phyloP scores from a whole-genome alignment of 1,140 invertebrate species.

The Rhyzopertha dominica region DNA sequence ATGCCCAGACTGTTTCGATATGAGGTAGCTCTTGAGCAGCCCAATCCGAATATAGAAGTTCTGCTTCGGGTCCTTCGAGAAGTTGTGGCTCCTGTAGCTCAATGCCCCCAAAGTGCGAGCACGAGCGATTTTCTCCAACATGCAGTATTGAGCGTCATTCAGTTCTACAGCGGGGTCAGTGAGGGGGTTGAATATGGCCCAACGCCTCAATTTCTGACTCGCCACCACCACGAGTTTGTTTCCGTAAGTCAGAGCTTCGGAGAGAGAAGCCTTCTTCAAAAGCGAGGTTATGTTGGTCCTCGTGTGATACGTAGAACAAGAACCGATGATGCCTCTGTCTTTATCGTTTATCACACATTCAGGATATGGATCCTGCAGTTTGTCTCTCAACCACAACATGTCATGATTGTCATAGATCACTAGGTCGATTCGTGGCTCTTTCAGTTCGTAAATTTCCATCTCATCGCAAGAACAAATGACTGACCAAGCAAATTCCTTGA shows the following conservation, averaged over 20 bases:
- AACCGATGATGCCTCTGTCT: conserved; percentile 58
- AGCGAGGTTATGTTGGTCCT: conserved; percentile 20
- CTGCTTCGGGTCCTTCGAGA: too few species aligned
- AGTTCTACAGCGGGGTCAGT: conserved; percentile 53
- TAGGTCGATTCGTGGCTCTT: conserved; percentile 7
- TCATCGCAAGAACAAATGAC: conserved; percentile 11
- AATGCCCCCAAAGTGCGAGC: conserved; percentile 64
- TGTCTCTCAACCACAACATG: conserved; percentile 11
- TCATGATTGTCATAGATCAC: conserved; percentile 10
- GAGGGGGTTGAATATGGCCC: conserved; percentile 52
- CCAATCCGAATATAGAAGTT: too few species aligned
- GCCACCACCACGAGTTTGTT: conserved; percentile 68
- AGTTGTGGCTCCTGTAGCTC: too few species aligned
- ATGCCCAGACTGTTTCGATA: too few species aligned
- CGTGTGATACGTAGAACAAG: conserved; percentile 60
- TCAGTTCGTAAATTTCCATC: conserved; percentile 11
- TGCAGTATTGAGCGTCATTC: conserved; percentile 59
- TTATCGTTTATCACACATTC: conserved; percentile 3
- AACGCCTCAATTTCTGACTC: conserved; percentile 55
- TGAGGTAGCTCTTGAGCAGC: too few species aligned
- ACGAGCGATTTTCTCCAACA: conserved; percentile 74
- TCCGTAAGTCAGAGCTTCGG: conserved; percentile 45
- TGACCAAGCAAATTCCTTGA: conserved; percentile 9
- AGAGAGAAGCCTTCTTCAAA: conserved; percentile 1
- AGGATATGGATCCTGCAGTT: conserved; percentile 9